These are phyloP conservation scores for Henricia sp. DNA, from an alignment of 53 echinoderm and acorn worm species.

Conservation along the genomic window DNA sequence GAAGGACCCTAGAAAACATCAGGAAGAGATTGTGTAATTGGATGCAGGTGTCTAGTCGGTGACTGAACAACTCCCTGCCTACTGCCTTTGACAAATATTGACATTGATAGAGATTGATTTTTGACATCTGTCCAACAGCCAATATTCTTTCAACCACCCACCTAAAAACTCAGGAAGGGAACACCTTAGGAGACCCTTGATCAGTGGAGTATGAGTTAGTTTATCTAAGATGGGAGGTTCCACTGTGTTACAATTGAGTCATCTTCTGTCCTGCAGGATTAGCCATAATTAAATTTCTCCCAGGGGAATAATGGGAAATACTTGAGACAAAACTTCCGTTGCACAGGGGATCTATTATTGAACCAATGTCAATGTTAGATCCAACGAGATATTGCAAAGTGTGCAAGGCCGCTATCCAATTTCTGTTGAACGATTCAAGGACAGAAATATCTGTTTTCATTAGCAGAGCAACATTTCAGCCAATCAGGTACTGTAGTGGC, in stretches of 20 bases:
- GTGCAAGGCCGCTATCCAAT: too few relatives aligned
- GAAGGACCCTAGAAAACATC: background rate
- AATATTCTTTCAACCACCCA: too few relatives aligned
- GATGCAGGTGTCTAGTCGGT: conserved; percentile 2
- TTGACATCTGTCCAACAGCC: too few relatives aligned
- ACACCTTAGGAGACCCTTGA: too few relatives aligned
- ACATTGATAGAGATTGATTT: conserved; percentile 20
- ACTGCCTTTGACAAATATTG: conserved; percentile 18
- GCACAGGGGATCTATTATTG: background rate
- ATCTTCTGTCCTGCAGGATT: background rate
- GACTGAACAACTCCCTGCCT: too few relatives aligned
- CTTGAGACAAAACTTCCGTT: conserved; percentile 3
- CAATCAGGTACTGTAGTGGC: too few relatives aligned
- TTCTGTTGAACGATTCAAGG: too few relatives aligned
- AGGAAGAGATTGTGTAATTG: background rate
- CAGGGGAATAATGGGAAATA: background rate
- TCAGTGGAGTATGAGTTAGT: too few relatives aligned
- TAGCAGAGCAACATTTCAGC: too few relatives aligned
- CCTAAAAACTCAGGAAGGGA: background rate
- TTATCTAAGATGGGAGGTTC: too few relatives aligned
- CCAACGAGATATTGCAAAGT: conserved; percentile 7
- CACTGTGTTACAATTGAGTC: conserved; percentile 27
- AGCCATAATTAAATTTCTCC: background rate
- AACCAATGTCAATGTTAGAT: background rate
- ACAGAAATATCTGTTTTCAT: too few relatives aligned